Evolutionary conservation across 2,113 vertebrate species (phyloP), one percentile per base, ranked within the genome.

Genomic region (Triplophysa tibetana): DNA sequence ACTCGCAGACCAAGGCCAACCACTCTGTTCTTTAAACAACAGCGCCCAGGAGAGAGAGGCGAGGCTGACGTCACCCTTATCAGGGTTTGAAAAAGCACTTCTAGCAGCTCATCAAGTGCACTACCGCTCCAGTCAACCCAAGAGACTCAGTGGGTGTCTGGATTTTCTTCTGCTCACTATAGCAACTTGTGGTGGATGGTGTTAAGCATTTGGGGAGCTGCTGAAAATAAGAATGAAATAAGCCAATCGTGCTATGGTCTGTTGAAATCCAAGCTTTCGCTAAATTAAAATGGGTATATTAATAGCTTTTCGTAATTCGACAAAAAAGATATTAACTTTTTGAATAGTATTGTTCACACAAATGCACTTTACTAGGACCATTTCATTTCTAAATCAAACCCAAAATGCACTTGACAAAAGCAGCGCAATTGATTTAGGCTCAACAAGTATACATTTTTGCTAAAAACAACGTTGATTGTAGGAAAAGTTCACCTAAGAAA

Each of bases 11-110:
- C 75, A 75, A 83, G 79, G 60, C 81, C 82, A 77, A 64, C 70
- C 74, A 83, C 75, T 81, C 63, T 67, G 81, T 82, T 75, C 83
- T 86, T 68, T 86, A 87, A 89, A 87, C 83, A 88, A 79, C 81
- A 54, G 70, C 41, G 67, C 81, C 78, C 33, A 61, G 63, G 77
- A 77, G 81, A 82, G 67, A 75, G 54, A 80, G 84, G 70, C 24
- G 74, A 81, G 75, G 68, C n/a, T 85, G 81, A 82, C 70, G 64
- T 84, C 84, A 82, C 74, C 77, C 50, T 77, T 41, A n/a, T 58
- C 69, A 66, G 52, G 50, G 56, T 70, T 52, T 52, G 50, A 52
- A 52, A 21, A 70, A 82, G 74, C 72, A 82, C 54, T 68, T 77
- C 77, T 73, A 83, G 86, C 85, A 83, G 81, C 81, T 85, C 83